phyloP scores from a whole-genome alignment of 2,888 invertebrate genomes.

The Volucella zonaria region DNA sequence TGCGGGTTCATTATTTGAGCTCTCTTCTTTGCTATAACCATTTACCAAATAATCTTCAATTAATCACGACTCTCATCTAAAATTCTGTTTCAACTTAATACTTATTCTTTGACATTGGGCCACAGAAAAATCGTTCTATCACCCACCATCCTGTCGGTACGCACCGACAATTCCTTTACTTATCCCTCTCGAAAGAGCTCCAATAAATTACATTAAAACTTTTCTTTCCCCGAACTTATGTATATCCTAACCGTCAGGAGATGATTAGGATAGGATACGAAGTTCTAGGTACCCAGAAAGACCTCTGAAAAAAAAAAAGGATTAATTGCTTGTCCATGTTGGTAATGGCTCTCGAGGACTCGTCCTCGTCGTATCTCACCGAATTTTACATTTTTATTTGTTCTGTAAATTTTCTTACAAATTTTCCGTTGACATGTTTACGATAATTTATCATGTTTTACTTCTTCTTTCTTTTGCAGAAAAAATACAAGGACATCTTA shows the following conservation, averaged over 20 bases:
- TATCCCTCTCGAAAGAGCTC: constrained; percentile 32
- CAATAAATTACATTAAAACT: constrained; percentile 63
- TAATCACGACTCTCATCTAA: constrained; percentile 68
- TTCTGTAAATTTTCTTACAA: constrained; percentile 35
- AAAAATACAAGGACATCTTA: constrained; percentile 55
- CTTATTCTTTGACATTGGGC: constrained; percentile 9
- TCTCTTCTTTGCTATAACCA: constrained; percentile 3
- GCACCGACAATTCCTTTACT: neutral
- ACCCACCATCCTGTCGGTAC: neutral
- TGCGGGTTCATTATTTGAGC: no score
- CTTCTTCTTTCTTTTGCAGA: constrained; percentile 51
- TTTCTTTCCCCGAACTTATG: constrained; percentile 32
- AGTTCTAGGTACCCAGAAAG: neutral
- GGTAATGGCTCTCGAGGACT: constrained; percentile 37
- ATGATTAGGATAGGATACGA: constrained; percentile 17
- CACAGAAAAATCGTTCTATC: neutral
- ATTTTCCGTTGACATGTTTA: constrained; percentile 63
- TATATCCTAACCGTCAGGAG: constrained; percentile 20
- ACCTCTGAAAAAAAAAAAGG: constrained; percentile 18
- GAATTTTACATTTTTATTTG: constrained; percentile 19
- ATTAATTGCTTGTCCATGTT: constrained; percentile 49
- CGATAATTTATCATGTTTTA: constrained; percentile 70
- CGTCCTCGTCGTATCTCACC: constrained; percentile 11
- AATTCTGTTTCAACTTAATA: constrained; percentile 58
- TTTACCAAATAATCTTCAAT: constrained; percentile 53